Evolutionary conservation across 2,888 invertebrate genomes (phyloP), one percentile per base, ranked within the genome.

Genomic region (Lapara coniferarum): DNA sequence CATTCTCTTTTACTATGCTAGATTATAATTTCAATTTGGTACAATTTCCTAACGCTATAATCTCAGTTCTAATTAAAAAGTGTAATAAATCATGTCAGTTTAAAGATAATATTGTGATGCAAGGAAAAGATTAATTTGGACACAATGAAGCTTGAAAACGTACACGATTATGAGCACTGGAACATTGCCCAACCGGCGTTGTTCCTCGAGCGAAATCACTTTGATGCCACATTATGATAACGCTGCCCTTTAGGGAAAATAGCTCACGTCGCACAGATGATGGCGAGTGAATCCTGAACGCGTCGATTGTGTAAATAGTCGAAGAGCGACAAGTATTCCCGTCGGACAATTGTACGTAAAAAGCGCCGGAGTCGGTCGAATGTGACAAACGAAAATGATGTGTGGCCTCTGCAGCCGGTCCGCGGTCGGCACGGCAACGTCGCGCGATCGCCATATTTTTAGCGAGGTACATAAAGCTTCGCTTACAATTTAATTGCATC

Each of bases 401-500:
- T 74, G 81, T 80, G 81, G 79, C 76, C 75, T 81, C 85, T 81
- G 74, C 72, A 78, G 75, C 75, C 73, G 69, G 77, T 78, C 80
- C 81, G 82, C 73, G 69, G 77, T 78, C 80, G 81, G 82, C 84
- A 82, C 80, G 84, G 88, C 86, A 89, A 87, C 89, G 83, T 81
- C 85, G 85, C 84, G 73, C 81, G 75, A 78, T 81, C 78, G 76
- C 77, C 78, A 79, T 91, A 92, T 89, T 89, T 92, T 90, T 92
- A 91, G 89, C 86, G 76, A 74, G 75, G 85, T 85, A 87, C 89
- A 89, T 91, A 91, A 89, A 90, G 88, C 89, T 90, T 85, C 87
- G 89, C 87, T 90, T 89, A 90, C 92, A 90, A 89, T 92, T 92
- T 93, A 92, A 93, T 92, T 92, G 92, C 93, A 91, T 89, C 89